A percentile compares a stretch with the other conserved stretches of the same genome.
phyloP scores from a whole-genome alignment of 1,140 invertebrate genomes.

The Leptopilina clavipes region DNA sequence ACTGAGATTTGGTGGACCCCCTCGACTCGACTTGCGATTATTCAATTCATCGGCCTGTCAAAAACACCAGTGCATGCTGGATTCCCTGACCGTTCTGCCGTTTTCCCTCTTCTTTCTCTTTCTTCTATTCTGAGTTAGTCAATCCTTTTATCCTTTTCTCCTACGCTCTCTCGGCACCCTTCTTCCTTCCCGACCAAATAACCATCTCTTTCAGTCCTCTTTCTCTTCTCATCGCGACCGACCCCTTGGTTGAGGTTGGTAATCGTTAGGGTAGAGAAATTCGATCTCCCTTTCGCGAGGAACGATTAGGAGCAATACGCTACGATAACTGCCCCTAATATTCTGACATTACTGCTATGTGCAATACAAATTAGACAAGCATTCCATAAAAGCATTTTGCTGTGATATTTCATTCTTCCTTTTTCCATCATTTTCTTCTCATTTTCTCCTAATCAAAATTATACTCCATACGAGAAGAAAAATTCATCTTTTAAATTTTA shows the following conservation, averaged over 20 bases:
- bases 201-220: slow-evolving; percentile 21
- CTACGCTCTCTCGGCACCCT: slow-evolving; percentile 46
- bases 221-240: slow-evolving; percentile 10
- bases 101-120: slow-evolving; percentile 57
- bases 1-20: slow-evolving; percentile 73
- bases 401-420: slow-evolving; percentile 38
- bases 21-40: slow-evolving; percentile 76
- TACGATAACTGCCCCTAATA: slow-evolving; percentile 73
- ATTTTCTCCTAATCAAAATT: slow-evolving; percentile 5
- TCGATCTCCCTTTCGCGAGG: slow-evolving; percentile 52
- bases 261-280: neutral
- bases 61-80: slow-evolving; percentile 75
- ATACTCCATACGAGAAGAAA: too few relatives aligned
- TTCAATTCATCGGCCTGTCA: slow-evolving; percentile 77
- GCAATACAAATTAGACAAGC: slow-evolving; percentile 72
- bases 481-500: too few relatives aligned
- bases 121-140: slow-evolving; percentile 55
- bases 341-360: slow-evolving; percentile 64
- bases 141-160: slow-evolving; percentile 50
- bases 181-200: slow-evolving; percentile 40
- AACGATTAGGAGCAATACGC: slow-evolving; percentile 74
- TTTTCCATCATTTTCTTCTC: slow-evolving; percentile 1
- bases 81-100: slow-evolving; percentile 64
- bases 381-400: slow-evolving; percentile 41
- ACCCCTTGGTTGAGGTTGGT: slow-evolving; percentile 21